These are phyloP conservation scores for Bradypodion pumilum DNA, from an alignment of 2,797 vertebrate species.

Conservation along the genomic window DNA sequence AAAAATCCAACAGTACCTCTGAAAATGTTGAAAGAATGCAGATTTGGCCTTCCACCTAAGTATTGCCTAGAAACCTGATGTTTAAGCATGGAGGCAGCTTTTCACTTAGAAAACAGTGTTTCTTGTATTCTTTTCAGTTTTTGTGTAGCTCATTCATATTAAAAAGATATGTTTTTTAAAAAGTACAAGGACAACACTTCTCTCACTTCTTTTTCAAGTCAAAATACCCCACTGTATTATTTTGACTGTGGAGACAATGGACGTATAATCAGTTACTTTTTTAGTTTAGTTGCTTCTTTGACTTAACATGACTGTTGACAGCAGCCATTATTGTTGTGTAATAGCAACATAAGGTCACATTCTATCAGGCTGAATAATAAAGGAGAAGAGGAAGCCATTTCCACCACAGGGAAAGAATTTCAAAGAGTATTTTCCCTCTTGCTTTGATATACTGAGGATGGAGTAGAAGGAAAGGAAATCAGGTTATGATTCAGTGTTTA, in stretches of 20 bases:
- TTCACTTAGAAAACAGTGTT: conserved; percentile 39
- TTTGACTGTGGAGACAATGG: conserved; percentile 62
- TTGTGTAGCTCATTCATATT: conserved; percentile 59
- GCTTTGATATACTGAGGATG: background rate
- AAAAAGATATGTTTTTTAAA: conserved; percentile 13
- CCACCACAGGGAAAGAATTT: background rate
- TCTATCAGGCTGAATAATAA: conserved; percentile 6
- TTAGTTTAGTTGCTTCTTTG: conserved; percentile 6
- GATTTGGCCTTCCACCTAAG: conserved; percentile 3
- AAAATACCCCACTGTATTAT: conserved; percentile 56
- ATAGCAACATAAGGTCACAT: conserved; percentile 24
- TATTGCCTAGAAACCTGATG: background rate
- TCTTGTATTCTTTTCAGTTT: conserved; percentile 48
- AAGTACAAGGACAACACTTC: background rate
- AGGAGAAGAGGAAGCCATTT: background rate
- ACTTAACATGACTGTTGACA: conserved; percentile 39
- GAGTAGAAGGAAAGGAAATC: background rate
- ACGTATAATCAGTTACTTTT: conserved; percentile 29
- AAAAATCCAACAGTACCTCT: conserved; percentile 43
- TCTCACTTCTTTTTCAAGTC: conserved; percentile 52
- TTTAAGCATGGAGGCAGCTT: conserved; percentile 19
- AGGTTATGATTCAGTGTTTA: conserved; percentile 4
- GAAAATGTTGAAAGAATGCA: conserved; percentile 37
- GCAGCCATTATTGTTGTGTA: conserved; percentile 20
- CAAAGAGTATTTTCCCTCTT: conserved; percentile 3